Conservation (phyloP, 1,140 invertebrate species). For the Zaprionus nigranus region DNA sequence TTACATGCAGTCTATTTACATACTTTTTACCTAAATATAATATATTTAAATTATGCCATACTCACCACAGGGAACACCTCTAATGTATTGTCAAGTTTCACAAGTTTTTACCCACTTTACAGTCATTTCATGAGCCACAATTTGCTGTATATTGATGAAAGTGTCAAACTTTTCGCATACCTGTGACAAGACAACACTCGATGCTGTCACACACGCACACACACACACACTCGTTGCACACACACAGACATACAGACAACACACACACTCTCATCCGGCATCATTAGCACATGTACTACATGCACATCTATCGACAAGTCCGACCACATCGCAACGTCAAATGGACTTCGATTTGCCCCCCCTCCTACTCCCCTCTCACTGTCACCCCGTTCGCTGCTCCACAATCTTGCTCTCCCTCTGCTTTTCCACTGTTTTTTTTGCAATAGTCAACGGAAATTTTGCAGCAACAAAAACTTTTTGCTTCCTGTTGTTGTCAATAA, state of each 20-base stretch:
- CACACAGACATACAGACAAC: neutral
- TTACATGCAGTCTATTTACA: neutral
- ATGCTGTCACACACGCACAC: constrained; percentile 6
- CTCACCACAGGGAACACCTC: neutral
- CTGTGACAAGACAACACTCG: constrained; percentile 29
- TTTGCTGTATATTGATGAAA: constrained; percentile 63
- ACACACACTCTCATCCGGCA: constrained; percentile 43
- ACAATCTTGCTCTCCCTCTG: neutral
- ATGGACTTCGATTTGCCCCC: constrained; percentile 42
- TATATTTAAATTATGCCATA: no score
- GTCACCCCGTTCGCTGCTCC: neutral
- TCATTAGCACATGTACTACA: constrained; percentile 62
- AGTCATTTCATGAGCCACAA: constrained; percentile 38
- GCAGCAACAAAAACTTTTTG: constrained; percentile 73
- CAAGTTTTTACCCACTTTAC: neutral
- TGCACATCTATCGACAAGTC: constrained; percentile 25
- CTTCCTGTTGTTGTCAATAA: constrained; percentile 82
- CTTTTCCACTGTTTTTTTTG: constrained; percentile 23
- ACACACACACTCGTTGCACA: neutral
- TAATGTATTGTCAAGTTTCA: neutral
- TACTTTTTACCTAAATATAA: neutral
- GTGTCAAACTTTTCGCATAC: constrained; percentile 57
- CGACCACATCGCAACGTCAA: constrained; percentile 23
- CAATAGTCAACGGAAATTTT: constrained; percentile 76
- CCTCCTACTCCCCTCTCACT: neutral